These are phyloP conservation scores for Bombus picipes DNA, from an alignment of 1,140 invertebrate genomes.

Conservation along the genomic window DNA sequence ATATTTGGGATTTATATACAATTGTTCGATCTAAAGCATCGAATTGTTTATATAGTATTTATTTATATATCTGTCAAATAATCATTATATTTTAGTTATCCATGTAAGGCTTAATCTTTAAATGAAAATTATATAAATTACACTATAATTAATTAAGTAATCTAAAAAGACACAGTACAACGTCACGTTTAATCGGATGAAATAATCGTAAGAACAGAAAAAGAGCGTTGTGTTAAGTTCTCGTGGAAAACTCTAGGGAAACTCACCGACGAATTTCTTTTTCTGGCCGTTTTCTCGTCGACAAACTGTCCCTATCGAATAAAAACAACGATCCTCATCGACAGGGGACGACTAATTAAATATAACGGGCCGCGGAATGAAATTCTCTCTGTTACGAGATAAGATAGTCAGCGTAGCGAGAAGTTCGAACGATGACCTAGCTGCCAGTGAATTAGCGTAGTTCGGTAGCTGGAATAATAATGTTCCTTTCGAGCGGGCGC, in stretches of 20 bases:
- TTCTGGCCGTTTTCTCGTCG: neutral
- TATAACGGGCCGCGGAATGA: neutral
- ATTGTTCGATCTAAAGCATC: too few relatives aligned
- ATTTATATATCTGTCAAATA: too few relatives aligned
- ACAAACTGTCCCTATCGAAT: neutral
- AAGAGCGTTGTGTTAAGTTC: neutral
- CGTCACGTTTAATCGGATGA: too few relatives aligned
- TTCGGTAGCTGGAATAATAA: slow-evolving; percentile 47
- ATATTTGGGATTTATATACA: too few relatives aligned
- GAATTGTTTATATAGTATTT: too few relatives aligned
- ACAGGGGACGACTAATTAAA: slow-evolving; percentile 7
- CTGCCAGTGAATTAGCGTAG: slow-evolving; percentile 34
- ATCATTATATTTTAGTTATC: too few relatives aligned
- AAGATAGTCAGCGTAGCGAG: neutral
- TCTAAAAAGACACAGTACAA: too few relatives aligned
- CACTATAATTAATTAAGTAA: too few relatives aligned
- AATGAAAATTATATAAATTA: too few relatives aligned
- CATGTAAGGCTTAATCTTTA: too few relatives aligned
- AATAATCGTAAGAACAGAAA: too few relatives aligned
- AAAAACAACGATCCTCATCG: neutral
- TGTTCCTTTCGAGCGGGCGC: slow-evolving; percentile 20
- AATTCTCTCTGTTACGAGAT: neutral
- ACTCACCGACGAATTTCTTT: neutral
- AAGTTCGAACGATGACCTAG: neutral
- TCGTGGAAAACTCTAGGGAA: neutral